Percentiles rank a stretch among this genome's conserved stretches.
Evolutionary conservation across 2,888 invertebrate genomes (phyloP).

Genomic region (Orchesella flavescens): DNA sequence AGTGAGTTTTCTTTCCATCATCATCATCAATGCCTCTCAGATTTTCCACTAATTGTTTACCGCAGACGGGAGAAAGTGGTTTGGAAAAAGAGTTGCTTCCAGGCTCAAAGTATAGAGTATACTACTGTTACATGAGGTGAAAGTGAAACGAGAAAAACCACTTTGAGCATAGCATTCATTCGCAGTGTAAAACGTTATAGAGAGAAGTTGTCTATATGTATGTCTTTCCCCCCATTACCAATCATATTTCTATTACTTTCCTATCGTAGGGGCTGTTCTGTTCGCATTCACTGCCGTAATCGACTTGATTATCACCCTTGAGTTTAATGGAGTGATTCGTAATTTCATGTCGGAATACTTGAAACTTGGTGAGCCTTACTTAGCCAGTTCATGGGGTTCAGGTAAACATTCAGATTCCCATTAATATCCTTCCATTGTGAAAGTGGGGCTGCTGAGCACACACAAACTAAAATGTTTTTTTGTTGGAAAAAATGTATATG

Average conservation of each 20-base stretch:
- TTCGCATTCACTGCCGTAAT: conserved; percentile 70
- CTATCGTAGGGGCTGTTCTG: conserved; percentile 64
- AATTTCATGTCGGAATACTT: conserved; percentile 71
- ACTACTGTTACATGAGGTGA: too few relatives aligned
- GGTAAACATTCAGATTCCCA: conserved; percentile 25
- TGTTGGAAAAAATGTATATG: neutral
- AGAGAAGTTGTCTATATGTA: too few relatives aligned
- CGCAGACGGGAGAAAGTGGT: too few relatives aligned
- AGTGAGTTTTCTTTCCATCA: neutral
- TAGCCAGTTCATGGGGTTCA: conserved; percentile 68
- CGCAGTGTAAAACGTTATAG: too few relatives aligned
- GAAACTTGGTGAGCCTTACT: conserved; percentile 70
- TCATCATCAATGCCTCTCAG: neutral
- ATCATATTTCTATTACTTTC: conserved; percentile 23
- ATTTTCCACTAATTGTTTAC: conserved; percentile 1
- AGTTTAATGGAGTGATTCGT: conserved; percentile 68
- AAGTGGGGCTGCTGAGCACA: too few relatives aligned
- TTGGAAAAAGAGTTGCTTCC: too few relatives aligned
- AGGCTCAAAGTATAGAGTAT: too few relatives aligned
- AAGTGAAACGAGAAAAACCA: too few relatives aligned
- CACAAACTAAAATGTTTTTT: too few relatives aligned
- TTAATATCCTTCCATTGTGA: neutral
- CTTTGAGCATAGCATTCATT: too few relatives aligned
- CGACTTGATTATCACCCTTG: conserved; percentile 70
- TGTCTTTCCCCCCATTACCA: neutral